Conservation (phyloP, 2,113 vertebrate genomes). For the Bettongia penicillata region DNA sequence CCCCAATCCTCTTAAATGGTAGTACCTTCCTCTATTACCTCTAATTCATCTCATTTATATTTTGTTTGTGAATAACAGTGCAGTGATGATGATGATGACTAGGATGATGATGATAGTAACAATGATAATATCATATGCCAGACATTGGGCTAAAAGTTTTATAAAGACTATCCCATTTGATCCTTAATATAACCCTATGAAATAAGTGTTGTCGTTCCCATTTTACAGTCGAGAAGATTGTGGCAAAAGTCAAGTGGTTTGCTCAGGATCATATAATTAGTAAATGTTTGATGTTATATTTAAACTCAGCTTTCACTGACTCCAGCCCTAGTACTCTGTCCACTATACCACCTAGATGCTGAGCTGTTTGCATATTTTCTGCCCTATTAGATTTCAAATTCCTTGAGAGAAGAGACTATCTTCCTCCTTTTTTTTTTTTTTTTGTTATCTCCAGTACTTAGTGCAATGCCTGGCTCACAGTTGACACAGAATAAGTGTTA, state of each 20-base stretch:
- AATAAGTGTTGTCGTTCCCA: not conserved
- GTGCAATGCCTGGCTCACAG: not conserved
- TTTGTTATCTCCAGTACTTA: not conserved
- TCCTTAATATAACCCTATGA: not conserved
- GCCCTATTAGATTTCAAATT: not conserved
- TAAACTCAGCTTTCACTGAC: not conserved
- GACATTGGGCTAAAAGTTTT: not conserved
- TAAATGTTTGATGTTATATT: not conserved
- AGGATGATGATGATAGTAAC: not conserved
- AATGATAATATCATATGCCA: not conserved
- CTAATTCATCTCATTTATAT: not conserved
- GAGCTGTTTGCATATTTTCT: not conserved
- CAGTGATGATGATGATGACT: not conserved
- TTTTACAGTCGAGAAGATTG: not conserved
- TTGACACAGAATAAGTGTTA: not conserved
- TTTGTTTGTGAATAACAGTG: not conserved
- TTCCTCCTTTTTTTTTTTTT: not conserved
- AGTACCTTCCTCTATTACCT: not conserved
- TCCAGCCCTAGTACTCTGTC: not conserved
- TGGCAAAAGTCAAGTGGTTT: not conserved
- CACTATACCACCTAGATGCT: not conserved
- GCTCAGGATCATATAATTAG: not conserved
- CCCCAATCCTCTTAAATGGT: not conserved
- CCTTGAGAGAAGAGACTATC: not conserved
- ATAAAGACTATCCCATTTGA: not conserved